Evolutionary conservation across 2,888 invertebrate species (phyloP), one percentile per base, ranked within the genome.

Genomic region (Hydrotaea diabolus): DNA sequence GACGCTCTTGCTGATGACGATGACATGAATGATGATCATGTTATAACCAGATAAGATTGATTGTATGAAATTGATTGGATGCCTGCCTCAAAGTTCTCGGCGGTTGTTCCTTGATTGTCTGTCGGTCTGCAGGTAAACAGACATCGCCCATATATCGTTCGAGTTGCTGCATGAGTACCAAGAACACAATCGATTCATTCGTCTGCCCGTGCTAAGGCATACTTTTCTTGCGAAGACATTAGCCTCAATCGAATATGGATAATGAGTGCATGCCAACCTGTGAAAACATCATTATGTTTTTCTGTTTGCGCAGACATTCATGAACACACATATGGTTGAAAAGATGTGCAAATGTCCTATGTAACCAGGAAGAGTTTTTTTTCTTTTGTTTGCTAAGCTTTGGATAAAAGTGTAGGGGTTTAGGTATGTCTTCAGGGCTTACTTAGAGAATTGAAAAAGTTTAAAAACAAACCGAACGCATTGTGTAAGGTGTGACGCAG

Each of bases 41-140:
- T 39, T 55, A 31, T 2, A 73, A 71, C 53, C 62, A 66, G 55
- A 55, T 72, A n/a, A 49, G 53, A 81, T 77, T 77, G 77, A 66
- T 77, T 81, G 62, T 46, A 55, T 72, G 62, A 21, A 31, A 43
- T 66, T 59, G 23, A 62, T 72, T 72, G 71, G 31, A 11, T 72
- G 36, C 3, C 17, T 53, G 36, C 3, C 17, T 53, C n/a, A 36
- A 19, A 13, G 66, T 55, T 66, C 8, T 80, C 43, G 15, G 26
- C 53, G 26, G 31, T 72, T 71, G 13, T 64, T 17, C 15, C 49
- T 17, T 43, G 43, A 74, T 43, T 74, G 39, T 62, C 19, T 64
- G 26, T 53, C 3, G n/a, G 23, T 36, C 36, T 43, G 8, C 17
- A 64, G n/a, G 39, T 64, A 39, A 2, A 13, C n/a, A 8, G n/a